Evolutionary conservation across 2,113 vertebrate species (phyloP).

Genomic region (Nansenia antarctica): DNA sequence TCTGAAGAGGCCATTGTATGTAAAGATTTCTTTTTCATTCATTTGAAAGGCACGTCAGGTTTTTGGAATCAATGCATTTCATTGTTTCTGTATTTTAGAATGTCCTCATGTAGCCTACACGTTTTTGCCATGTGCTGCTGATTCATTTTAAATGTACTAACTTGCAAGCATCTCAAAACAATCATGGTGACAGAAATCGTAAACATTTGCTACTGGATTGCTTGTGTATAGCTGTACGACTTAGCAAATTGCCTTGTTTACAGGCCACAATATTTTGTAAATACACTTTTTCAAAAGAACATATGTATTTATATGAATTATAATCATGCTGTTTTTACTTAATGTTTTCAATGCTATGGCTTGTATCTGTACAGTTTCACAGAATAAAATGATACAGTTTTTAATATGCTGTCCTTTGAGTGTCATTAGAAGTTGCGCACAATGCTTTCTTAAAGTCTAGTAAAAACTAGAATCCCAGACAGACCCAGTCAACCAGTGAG

Average conservation of each 20-base stretch:
- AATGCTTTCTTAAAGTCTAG: not conserved
- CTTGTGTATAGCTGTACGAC: constrained; percentile 52
- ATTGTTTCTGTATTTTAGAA: not conserved
- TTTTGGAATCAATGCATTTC: not conserved
- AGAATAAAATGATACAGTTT: constrained; percentile 86
- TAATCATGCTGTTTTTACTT: constrained; percentile 77
- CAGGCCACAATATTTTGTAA: constrained; percentile 81
- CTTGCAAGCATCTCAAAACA: not conserved
- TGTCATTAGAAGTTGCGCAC: not conserved
- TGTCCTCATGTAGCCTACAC: not conserved
- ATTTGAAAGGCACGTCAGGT: not conserved
- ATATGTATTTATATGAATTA: constrained; percentile 84
- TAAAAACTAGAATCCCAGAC: not conserved
- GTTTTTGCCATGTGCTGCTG: constrained; percentile 6
- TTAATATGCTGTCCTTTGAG: constrained; percentile 15
- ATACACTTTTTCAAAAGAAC: constrained; percentile 83
- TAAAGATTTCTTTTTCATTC: not conserved
- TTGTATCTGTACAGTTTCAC: constrained; percentile 84
- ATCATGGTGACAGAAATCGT: not conserved
- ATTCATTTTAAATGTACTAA: constrained; percentile 2
- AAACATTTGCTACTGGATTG: not conserved
- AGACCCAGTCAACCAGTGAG: not conserved
- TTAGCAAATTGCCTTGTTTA: constrained; percentile 59
- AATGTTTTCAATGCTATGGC: constrained; percentile 58
- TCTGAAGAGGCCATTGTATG: not conserved